Evolutionary conservation across 2,888 invertebrate species (phyloP), one percentile per base, ranked within the genome.

Genomic region (Busseola fusca): DNA sequence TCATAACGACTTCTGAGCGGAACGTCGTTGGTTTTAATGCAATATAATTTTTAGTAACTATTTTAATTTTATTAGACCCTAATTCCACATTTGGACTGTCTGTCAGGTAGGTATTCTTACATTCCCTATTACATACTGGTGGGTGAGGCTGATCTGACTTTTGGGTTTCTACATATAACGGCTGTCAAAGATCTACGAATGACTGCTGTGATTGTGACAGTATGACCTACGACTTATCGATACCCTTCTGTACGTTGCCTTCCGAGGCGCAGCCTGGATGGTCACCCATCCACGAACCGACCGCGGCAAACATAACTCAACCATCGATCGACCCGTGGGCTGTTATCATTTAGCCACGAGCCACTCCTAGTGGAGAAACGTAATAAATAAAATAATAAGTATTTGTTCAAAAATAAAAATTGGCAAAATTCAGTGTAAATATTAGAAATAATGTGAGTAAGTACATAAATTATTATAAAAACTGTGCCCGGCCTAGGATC

Each of bases 11-110:
- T 64, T 74, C 21, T 56, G 77, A 77, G 69, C 76, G 77, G 80
- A 80, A 77, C 77, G 16, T 54, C 75, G 64, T 65, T 72, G 73
- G 79, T 78, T 78, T 78, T 64, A 21, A 45, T 64, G 60, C 56
- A 52, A 52, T 78, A 72, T 78, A 60, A 57, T n/a, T 74, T 58
- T 72, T 50, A 57, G 63, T 76, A 54, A 48, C 1, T 76, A 59
- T 54, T 76, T 14, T 25, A 37, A 59, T 58, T 48, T 59, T 54
- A 78, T 77, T 48, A 9, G n/a, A 16, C 0, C 7, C n/a, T 62
- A 50, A 14, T 30, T 10, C 48, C 25, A 74, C 14, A 59, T 45
- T 16, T 40, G 40, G 18, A 25, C 7, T 14, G 0, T n/a, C 21
- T 27, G 37, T 16, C 37, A 25, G 27, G 10, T 42, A n/a, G n/a